Conservation (phyloP, 2,113 vertebrate genomes). For the Mungos mungo region DNA sequence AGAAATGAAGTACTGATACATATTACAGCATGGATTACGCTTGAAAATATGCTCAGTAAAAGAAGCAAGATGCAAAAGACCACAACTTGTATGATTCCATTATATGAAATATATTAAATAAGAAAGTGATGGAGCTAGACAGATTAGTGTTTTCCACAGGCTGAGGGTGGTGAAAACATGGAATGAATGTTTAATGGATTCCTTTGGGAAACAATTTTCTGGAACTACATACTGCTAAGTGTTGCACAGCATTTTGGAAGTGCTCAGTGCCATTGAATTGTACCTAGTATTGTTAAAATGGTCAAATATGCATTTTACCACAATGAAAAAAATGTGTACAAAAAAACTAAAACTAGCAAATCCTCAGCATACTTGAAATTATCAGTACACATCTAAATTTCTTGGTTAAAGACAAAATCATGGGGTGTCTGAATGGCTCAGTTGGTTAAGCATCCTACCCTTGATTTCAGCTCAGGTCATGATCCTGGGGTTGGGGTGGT, state of each 20-base stretch:
- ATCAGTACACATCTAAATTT: not conserved
- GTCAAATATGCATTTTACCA: not conserved
- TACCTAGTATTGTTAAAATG: not conserved
- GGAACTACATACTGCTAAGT: not conserved
- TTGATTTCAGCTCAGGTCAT: too few species aligned
- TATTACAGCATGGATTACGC: not conserved
- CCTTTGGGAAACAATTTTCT: not conserved
- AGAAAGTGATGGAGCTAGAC: not conserved
- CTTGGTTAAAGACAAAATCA: not conserved
- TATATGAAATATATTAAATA: not conserved
- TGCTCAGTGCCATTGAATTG: not conserved
- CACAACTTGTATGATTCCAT: not conserved
- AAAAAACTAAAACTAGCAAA: not conserved
- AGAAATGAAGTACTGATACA: not conserved
- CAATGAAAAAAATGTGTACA: not conserved
- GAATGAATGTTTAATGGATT: not conserved
- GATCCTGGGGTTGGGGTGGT: too few species aligned
- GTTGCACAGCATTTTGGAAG: not conserved
- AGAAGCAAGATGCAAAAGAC: not conserved
- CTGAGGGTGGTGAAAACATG: too few species aligned
- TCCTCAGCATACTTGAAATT: not conserved
- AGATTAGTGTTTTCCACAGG: not conserved
- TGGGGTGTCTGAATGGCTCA: too few species aligned
- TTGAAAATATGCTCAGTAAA: not conserved
- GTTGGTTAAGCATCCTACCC: too few species aligned